phyloP scores from a whole-genome alignment of 2,888 invertebrate species.

The Cyclophora albipunctata region DNA sequence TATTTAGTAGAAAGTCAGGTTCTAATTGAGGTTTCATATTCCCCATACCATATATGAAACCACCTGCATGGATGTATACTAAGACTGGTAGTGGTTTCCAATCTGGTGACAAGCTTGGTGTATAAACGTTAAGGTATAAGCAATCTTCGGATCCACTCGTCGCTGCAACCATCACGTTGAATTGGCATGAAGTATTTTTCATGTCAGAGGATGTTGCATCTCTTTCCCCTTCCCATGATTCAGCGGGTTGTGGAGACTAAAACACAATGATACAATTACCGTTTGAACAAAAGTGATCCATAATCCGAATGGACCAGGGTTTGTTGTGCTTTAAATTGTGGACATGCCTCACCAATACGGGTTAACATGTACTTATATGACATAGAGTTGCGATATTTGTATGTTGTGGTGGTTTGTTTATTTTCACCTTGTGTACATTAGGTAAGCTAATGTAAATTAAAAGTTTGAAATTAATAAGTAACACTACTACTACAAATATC shows the following conservation, averaged over 20 bases:
- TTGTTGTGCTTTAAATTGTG: too few species aligned
- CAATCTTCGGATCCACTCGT: constrained; percentile 49
- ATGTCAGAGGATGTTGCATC: constrained; percentile 58
- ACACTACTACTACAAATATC: too few species aligned
- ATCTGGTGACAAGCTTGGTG: constrained; percentile 25
- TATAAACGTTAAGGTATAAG: constrained; percentile 48
- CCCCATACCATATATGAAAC: constrained; percentile 44
- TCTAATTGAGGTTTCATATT: constrained; percentile 35
- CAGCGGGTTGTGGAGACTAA: constrained; percentile 48
- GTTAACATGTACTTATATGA: too few species aligned
- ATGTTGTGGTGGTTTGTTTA: too few species aligned
- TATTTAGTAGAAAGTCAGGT: constrained; percentile 47
- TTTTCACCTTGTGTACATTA: too few species aligned
- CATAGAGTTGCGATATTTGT: too few species aligned
- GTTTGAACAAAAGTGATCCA: too few species aligned
- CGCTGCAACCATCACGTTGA: constrained; percentile 18
- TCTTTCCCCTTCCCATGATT: constrained; percentile 56
- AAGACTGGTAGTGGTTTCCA: constrained; percentile 36
- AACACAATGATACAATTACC: constrained; percentile 10
- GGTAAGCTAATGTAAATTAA: too few species aligned
- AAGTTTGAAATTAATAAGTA: too few species aligned
- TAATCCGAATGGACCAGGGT: too few species aligned
- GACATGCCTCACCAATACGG: too few species aligned
- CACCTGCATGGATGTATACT: constrained; percentile 56
- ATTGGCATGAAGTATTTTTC: constrained; percentile 29